Evolutionary conservation across 2,797 vertebrate genomes (phyloP), one percentile per base, ranked within the genome.

Genomic region (Knipowitschia caucasica): DNA sequence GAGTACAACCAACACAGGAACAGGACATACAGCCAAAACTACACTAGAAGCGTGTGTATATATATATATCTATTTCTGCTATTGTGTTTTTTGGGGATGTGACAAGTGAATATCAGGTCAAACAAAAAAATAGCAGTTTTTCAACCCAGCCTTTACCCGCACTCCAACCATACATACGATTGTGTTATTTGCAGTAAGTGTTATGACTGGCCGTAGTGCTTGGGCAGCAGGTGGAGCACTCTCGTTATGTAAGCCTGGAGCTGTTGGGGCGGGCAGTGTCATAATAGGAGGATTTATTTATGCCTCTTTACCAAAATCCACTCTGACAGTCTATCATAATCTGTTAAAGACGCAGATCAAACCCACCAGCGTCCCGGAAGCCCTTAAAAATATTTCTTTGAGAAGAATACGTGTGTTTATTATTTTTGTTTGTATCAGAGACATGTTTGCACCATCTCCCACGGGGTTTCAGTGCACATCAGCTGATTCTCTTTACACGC

Each of bases 201-300:
- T 31, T 53, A n/a, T n/a, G 45, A 67, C 59, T 72, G 43, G 24
- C 58, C 29, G 31, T 36, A 53, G 36, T 26, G 50, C 59, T 29
- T 45, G 39, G 59, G 50, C 59, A 44, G 33, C 50, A 14, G 42
- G 51, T 45, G 47, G 49, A 39, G 58, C 70, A 73, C 56, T 31
- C 50, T 55, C 9, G 35, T 74, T 69, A 68, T 40, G 60, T 57
- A 63, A 64, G 55, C 62, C 60, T 11, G 31, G 40, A 46, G 20
- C 45, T 17, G 47, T 4, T 18, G 64, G 65, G 4, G 44, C 21
- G 36, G 64, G 47, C 18, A 54, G 50, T 43, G 56, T 50, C 51
- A 62, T 73, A 53, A 67, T 53, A 44, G 59, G 29, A 17, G 69
- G 67, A 69, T 84, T 74, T 85, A 73, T 81, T 77, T 61, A 40